phyloP scores from a whole-genome alignment of 2,113 vertebrate genomes.

The Serilophus lunatus region DNA sequence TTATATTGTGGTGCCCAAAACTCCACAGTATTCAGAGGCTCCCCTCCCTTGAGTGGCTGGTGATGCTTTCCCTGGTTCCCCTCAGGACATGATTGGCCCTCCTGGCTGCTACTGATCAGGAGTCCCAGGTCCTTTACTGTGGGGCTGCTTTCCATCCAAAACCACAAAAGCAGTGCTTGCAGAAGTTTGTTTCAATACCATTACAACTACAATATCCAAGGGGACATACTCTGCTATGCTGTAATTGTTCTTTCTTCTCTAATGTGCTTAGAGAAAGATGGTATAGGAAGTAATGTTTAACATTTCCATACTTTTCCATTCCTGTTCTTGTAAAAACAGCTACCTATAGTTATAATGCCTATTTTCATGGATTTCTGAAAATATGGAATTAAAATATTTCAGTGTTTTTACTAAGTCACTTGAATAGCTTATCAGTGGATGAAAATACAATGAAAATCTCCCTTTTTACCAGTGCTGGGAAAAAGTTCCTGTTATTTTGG shows the following conservation, averaged over 20 bases:
- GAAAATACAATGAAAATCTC: not conserved
- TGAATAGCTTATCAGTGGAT: not conserved
- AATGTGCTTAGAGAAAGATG: not conserved
- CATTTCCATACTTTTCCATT: not conserved
- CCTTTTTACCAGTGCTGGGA: not conserved
- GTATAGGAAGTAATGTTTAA: not conserved
- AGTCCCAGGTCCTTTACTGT: not conserved
- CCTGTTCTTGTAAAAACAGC: not conserved
- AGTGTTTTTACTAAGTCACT: not conserved
- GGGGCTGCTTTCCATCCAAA: not conserved
- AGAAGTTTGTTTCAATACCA: not conserved
- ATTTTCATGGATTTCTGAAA: not conserved
- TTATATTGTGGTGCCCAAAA: rapidly evolving
- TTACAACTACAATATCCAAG: not conserved
- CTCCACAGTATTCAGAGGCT: rapidly evolving
- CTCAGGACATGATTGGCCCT: rapidly evolving
- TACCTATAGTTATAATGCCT: not conserved
- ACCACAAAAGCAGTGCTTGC: not conserved
- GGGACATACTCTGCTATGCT: not conserved
- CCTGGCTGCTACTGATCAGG: not conserved
- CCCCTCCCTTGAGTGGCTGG: rapidly evolving
- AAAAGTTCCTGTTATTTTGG: not conserved
- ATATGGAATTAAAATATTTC: not conserved
- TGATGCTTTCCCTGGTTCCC: rapidly evolving
- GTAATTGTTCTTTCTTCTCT: not conserved